Conservation (phyloP, 2,888 invertebrate genomes). For the Chouioia cunea region DNA sequence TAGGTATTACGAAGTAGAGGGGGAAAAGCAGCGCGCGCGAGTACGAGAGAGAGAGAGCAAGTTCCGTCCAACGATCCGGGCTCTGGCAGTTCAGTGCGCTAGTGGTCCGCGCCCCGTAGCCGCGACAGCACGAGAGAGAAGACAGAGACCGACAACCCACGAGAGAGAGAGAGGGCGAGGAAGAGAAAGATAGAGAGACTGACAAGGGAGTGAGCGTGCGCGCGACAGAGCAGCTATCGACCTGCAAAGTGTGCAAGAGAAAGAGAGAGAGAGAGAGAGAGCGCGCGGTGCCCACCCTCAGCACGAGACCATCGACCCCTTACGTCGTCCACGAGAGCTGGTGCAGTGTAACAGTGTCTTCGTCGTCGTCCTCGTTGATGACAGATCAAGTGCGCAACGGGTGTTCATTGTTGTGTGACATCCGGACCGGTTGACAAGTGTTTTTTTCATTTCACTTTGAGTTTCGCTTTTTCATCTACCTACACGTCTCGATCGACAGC, state of each 20-base stretch:
- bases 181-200: conserved; percentile 4
- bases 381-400: no score
- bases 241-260: conserved; percentile 9
- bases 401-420: neutral
- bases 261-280: neutral
- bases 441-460: conserved; percentile 37
- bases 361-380: neutral
- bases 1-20: conserved; percentile 5
- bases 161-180: conserved; percentile 25
- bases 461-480: conserved; percentile 22
- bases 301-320: no score
- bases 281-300: neutral
- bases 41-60: conserved; percentile 51
- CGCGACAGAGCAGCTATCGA: conserved; percentile 24
- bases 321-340: no score
- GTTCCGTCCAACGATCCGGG: conserved; percentile 67
- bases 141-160: neutral
- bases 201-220: conserved; percentile 8
- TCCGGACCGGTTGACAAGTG: conserved; percentile 36
- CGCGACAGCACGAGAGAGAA: conserved; percentile 58
- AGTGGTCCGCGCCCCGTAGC: conserved; percentile 67
- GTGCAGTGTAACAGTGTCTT: no score
- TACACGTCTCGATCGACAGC: neutral
- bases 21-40: conserved; percentile 15
- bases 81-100: conserved; percentile 63